These are phyloP conservation scores for Artibeus jamaicensis DNA, from an alignment of 2,797 vertebrate species.

Conservation along the genomic window DNA sequence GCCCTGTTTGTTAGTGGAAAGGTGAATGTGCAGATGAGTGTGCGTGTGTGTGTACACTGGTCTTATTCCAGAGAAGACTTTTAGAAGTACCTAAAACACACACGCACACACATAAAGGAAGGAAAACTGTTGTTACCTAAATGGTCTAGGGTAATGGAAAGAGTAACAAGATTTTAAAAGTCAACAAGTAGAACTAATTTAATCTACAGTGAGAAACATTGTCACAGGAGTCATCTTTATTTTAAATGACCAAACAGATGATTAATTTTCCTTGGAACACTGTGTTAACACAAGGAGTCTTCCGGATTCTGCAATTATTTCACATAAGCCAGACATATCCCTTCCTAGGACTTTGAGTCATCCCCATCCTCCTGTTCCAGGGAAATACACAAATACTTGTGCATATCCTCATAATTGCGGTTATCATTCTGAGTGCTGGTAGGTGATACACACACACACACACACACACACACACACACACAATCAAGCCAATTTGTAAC, in stretches of 20 bases:
- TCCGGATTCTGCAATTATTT: not conserved
- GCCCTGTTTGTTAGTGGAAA: not conserved
- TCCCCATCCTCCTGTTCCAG: not conserved
- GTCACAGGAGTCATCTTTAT: not conserved
- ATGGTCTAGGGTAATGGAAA: not conserved
- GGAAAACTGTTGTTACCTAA: not conserved
- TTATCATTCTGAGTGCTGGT: not conserved
- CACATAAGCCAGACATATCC: not conserved
- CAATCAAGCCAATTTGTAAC: not conserved
- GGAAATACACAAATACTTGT: not conserved
- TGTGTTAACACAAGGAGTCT: not conserved
- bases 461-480: too few relatives aligned
- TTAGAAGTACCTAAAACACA: not conserved
- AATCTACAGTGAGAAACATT: not conserved
- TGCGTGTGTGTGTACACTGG: not conserved
- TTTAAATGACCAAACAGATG: slow-evolving; percentile 35
- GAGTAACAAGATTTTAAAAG: slow-evolving; percentile 5
- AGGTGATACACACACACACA: too few relatives aligned
- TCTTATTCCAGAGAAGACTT: not conserved
- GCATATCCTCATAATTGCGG: not conserved
- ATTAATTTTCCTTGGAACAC: slow-evolving; percentile 13
- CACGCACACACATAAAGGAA: not conserved
- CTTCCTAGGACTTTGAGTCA: not conserved
- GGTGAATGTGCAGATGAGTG: not conserved
- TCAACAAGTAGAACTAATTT: not conserved